phyloP scores from a whole-genome alignment of 2,888 invertebrate genomes.

The Orthonevra nobilis region DNA sequence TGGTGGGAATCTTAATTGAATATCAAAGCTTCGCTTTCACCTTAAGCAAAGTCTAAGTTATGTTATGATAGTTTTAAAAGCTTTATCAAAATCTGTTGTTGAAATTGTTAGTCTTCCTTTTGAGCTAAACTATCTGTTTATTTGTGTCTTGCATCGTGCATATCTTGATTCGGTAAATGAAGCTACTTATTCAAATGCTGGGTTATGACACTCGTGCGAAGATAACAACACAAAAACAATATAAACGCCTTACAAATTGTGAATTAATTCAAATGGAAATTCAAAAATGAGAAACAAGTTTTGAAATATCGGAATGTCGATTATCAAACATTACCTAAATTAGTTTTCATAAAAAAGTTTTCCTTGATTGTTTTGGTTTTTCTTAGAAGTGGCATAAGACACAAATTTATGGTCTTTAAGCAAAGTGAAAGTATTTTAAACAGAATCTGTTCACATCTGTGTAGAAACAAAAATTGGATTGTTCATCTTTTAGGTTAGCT shows the following conservation, averaged over 20 bases:
- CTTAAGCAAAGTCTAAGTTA: conserved; percentile 10
- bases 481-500: no score
- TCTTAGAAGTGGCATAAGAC: no score
- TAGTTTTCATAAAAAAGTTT: background rate
- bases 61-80: conserved; percentile 31
- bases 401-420: no score
- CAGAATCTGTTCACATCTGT: no score
- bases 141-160: no score
- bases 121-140: no score
- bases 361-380: background rate
- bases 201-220: background rate
- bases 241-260: background rate
- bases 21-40: conserved; percentile 48
- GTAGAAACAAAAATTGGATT: no score
- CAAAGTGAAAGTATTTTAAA: no score
- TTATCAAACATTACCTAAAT: conserved; percentile 10
- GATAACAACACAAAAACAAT: background rate
- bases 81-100: no score
- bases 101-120: background rate
- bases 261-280: background rate
- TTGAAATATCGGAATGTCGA: conserved; percentile 2
- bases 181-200: conserved; percentile 13
- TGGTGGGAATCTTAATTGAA: conserved; percentile 31
- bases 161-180: no score
- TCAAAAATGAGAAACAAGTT: background rate